Base-by-base conservation (phyloP, 2,113 vertebrate genomes). In the Arenaria interpres region DNA sequence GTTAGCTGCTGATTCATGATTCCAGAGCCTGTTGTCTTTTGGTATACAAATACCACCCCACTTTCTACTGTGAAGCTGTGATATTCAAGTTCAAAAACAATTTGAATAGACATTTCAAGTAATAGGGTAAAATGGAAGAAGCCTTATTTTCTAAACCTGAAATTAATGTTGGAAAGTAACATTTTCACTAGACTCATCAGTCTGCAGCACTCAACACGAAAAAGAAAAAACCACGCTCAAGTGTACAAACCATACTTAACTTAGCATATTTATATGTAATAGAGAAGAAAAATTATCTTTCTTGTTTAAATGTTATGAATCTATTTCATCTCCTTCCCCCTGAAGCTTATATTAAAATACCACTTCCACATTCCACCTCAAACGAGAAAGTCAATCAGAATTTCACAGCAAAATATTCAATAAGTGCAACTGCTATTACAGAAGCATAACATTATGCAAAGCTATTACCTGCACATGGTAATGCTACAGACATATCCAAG, bases 81-180 rank as follows among this genome's bases (percentile, higher is more conserved):
- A 87, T 93, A 96, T 56, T 54, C 43, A 85, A 82, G 62, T 76
- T 95, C 60, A 93, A 95, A 96, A 90, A 82, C 50, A 88, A 46
- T 85, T 51, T 85, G 35, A 93, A 88, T 3, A 93, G 56, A 59
- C 45, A 39, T 64, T 82, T 87, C 68, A 92, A 90, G 73, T 74
- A 95, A 66, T 10, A 95, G 56, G 39, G 60, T 79, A 71, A 89
- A 79, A 77, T 66, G 88, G 33, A 78, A 91, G 51, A 57, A 94
- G 23, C 35, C 27, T 89, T 81, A 78, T 83, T 85, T 95, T 74
- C 59, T 56, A 88, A 79, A 93, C 78, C 24, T 35, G 4, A 93
- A 90, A 93, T 64, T 90, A 68, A 85, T n/a, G 32, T 77, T 79
- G 64, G n/a, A 87, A 95, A 92, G 53, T 67, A 85, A 71, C 13